Percentiles rank a stretch among this genome's conserved stretches.
These are phyloP conservation scores for Ophioninae sp. DNA, from an alignment of 2,888 invertebrate genomes.

Conservation along the genomic window DNA sequence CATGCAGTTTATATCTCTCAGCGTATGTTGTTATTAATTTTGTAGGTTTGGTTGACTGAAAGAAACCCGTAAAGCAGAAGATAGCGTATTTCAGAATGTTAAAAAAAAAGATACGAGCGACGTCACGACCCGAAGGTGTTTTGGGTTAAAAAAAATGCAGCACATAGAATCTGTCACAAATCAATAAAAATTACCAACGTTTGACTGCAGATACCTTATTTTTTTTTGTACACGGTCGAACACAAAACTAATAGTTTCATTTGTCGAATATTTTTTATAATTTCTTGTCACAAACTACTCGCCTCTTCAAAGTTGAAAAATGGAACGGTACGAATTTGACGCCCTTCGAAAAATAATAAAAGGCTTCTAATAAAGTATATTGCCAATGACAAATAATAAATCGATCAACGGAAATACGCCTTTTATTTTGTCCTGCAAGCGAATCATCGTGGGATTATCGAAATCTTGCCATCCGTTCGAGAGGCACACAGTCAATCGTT, in stretches of 20 bases:
- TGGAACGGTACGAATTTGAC: slow-evolving; percentile 58
- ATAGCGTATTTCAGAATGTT: too few relatives aligned
- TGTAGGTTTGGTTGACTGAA: background rate
- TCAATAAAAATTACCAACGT: background rate
- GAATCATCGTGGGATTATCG: background rate
- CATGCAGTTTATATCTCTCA: background rate
- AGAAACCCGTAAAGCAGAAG: too few relatives aligned
- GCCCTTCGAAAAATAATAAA: slow-evolving; percentile 49
- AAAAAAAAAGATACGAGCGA: background rate
- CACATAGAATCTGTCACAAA: background rate
- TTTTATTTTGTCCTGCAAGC: background rate
- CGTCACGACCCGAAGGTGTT: background rate
- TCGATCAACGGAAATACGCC: background rate
- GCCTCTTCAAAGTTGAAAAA: background rate
- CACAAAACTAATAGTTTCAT: background rate
- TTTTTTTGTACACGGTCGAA: slow-evolving; percentile 12
- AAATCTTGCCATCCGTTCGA: background rate
- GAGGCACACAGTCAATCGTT: background rate
- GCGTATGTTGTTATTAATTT: background rate
- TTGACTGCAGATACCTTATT: background rate
- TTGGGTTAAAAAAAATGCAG: background rate
- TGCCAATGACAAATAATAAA: slow-evolving; percentile 25
- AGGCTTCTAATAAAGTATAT: slow-evolving; percentile 68
- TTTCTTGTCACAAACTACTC: background rate
- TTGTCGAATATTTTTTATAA: background rate